Conservation (phyloP, 37 sponge, comb jelly and placozoan genomes). For the Petrosia ficiformis region DNA sequence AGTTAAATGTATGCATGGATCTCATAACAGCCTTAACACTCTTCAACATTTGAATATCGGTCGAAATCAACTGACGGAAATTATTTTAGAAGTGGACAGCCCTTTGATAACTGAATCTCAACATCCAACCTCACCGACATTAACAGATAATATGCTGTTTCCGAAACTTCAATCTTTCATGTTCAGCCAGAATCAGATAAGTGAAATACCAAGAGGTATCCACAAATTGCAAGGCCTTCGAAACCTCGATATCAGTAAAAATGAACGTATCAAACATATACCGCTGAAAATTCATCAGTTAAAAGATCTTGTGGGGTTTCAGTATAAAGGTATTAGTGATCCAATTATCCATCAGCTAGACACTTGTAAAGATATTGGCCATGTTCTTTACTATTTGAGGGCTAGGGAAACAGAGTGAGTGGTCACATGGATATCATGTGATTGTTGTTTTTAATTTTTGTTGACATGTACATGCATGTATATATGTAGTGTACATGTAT, state of each 20-base stretch:
- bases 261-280: slow-evolving; percentile 19
- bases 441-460: no score
- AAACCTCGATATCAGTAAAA: slow-evolving; percentile 21
- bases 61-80: slow-evolving; percentile 23
- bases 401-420: slow-evolving; percentile 40
- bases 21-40: slow-evolving; percentile 11
- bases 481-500: no score
- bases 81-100: slow-evolving; percentile 18
- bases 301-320: slow-evolving; percentile 31
- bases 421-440: no score
- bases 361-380: slow-evolving; percentile 7
- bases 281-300: slow-evolving; percentile 26
- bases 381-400: slow-evolving; percentile 43
- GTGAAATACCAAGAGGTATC: slow-evolving; percentile 24
- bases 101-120: neutral
- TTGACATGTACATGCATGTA: no score
- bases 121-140: neutral
- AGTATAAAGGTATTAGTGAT: slow-evolving; percentile 44
- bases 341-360: slow-evolving; percentile 34
- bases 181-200: slow-evolving; percentile 31
- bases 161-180: slow-evolving; percentile 41
- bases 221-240: slow-evolving; percentile 22
- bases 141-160: neutral
- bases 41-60: slow-evolving; percentile 35
- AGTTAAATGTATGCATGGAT: slow-evolving; percentile 19